Base-by-base conservation (phyloP, 2,797 vertebrate genomes). In the Melanotaenia pygmaea region DNA sequence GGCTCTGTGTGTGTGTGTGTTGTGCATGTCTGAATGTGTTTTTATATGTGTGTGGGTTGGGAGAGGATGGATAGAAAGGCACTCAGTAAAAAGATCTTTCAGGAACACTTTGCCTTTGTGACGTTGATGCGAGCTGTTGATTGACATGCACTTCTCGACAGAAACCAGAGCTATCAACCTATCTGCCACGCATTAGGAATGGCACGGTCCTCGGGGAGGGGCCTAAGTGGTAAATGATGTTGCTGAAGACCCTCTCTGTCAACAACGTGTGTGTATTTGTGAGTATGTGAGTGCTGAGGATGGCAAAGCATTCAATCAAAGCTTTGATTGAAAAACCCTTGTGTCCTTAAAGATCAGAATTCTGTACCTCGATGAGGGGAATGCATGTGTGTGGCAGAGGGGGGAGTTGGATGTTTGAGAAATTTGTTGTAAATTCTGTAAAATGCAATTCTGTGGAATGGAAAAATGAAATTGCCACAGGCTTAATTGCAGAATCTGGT, bases 31-130 rank as follows among this genome's bases (percentile, higher is more conserved):
- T 82, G 68, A 77, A 32, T 79, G 64, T 79, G 71, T 85, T 70
- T 75, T 64, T 70, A 60, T 82, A 69, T 79, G 84, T 82, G 63
- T 79, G 83, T 82, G 75, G 79, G 77, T 51, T 82, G 83, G 79
- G 70, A 60, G 84, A 82, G 84, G 87, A 87, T 79, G 85, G 90
- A 87, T 88, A 61, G 89, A 90, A 92, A 93, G 86, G 91, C 94
- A 94, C 94, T 94, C 94, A 92, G 94, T 94, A 95, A 96, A 95
- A 95, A 95, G 93, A 94, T 95, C 96, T 96, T 96, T 97, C 97
- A 96, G 92, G 96, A 96, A 93, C 94, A 89, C 94, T 97, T 96
- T 95, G 94, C 94, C 92, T 95, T 86, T 50, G 91, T 93, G 91
- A 93, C 94, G 91, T 92, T 95, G 94, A 97, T 85, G 86, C 83